Base-by-base conservation (phyloP, 1,140 invertebrate genomes). In the Uloborus diversus region DNA sequence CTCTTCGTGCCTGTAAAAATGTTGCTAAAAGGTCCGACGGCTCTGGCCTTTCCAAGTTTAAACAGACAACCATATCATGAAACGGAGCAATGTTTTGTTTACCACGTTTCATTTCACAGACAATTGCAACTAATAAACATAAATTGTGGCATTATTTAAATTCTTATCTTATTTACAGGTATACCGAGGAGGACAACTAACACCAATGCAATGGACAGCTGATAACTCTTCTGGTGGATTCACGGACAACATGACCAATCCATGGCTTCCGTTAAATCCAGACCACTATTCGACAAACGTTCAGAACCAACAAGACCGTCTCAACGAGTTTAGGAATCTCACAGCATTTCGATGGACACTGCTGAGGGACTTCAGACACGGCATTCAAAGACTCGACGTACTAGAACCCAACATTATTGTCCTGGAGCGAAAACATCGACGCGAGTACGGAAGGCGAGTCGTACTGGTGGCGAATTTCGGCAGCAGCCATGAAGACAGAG, bases 201-300 rank as follows among this genome's bases (percentile, higher is more conserved):
- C 79, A 23, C 83, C 83, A 3, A 82, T 83, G 80, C 68, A 79
- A 14, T 83, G 83, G 83, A 76, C 69, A n/a, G 42, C 81, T 2
- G 65, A 68, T 30, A 69, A 71, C 11, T 68, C 75, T 1, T 28
- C 56, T 23, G 82, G 65, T 9, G 80, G 82, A 27, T 83, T 83
- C 66, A 73, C 79, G 0, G 56, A 65, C 17, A 66, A 66, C 62
- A 49, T 35, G n/a, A 66, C 79, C 0, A 23, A 27, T 4, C 65
- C 76, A 2, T 83, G 83, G 83, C 20, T 83, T 1, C 83, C 83
- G 3, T 4, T 81, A 9, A 75, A 76, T 78, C 71, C 81, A 2
- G 79, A 82, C 25, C 82, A 81, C 33, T 25, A 32, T 17, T 9
- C 49, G 23, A 76, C 75, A 14, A 83, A 82, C 25, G 81, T 82